Evolutionary conservation across 2,113 vertebrate genomes (phyloP), one percentile per base, ranked within the genome.

Genomic region (Ptychochromis oligacanthus): DNA sequence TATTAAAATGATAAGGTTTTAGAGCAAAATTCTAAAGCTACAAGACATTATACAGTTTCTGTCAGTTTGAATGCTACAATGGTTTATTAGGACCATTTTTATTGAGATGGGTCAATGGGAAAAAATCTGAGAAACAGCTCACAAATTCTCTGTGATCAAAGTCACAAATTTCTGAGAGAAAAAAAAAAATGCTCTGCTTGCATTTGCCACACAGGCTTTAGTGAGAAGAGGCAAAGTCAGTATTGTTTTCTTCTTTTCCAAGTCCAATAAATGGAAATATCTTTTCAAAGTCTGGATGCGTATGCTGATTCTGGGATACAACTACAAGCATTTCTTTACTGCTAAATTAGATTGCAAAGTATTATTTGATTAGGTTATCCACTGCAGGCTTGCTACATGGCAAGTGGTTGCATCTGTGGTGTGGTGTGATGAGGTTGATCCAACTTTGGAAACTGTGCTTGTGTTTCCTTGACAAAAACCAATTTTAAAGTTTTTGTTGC

Each of bases 1-100:
- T 6, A 62, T 61, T 61, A 49, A 88, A 61, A 83, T 62, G 2
- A 74, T 49, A 15, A 28, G 13, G n/a, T 80, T 83, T 82, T 15
- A 49, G 43, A 46, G 18, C 10, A 20, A 60, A 28, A 79, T 65
- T 20, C 52, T 60, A 58, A 87, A 72, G 4, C 26, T 14, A 40
- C 31, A 36, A 40, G 9, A 59, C 34, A 49, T 49, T 31, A 61
- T 34, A 6, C 0, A 13, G 12, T 52, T 43, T 34, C 4, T 49
- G 78, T 24, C 13, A 1, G 6, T 38, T 76, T 56, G 13, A 84
- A 65, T 22, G 38, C 55, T 34, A 60, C 58, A 34, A 34, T 17
- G 14, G 2, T 13, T 61, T 61, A 20, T 12, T 34, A 61, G 18
- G 28, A 60, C 28, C 2, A 0, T 20, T 34, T 15, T 60, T 18